Evolutionary conservation across 2,797 vertebrate species (phyloP).

Genomic region (Phrynocephalus vlangalii): DNA sequence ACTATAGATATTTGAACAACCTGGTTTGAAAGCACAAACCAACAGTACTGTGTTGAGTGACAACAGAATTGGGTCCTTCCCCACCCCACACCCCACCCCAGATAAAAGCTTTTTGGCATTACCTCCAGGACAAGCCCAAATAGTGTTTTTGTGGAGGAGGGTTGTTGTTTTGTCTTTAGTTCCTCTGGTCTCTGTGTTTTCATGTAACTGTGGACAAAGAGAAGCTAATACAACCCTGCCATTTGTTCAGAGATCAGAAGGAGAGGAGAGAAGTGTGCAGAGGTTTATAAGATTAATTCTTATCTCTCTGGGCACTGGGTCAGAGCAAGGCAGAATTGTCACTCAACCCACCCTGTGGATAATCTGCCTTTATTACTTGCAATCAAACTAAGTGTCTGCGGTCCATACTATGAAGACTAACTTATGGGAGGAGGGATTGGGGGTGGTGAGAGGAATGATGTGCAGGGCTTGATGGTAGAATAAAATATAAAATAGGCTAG

Average conservation of each 20-base stretch:
- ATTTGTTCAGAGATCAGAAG: constrained; percentile 43
- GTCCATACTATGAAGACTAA: constrained; percentile 76
- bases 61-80: rapidly evolving
- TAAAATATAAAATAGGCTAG: constrained; percentile 56
- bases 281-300: constrained; percentile 81
- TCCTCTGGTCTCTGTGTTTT: not conserved
- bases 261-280: constrained; percentile 63
- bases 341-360: constrained; percentile 72
- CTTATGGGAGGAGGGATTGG: constrained; percentile 63
- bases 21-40: too few species aligned
- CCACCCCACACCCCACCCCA: rapidly evolving
- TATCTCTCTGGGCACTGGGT: constrained; percentile 79
- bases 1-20: too few species aligned
- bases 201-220: constrained; percentile 65
- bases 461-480: constrained; percentile 73
- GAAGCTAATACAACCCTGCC: constrained; percentile 27
- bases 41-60: rapidly evolving
- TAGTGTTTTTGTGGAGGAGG: not conserved
- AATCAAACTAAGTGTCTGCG: constrained; percentile 81
- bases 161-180: too few species aligned
- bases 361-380: constrained; percentile 82
- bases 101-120: not conserved
- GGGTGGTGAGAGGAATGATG: constrained; percentile 66
- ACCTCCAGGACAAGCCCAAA: not conserved
- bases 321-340: constrained; percentile 76